phyloP scores from a whole-genome alignment of 2,113 vertebrate genomes.

The Chlorodrepanis virens region DNA sequence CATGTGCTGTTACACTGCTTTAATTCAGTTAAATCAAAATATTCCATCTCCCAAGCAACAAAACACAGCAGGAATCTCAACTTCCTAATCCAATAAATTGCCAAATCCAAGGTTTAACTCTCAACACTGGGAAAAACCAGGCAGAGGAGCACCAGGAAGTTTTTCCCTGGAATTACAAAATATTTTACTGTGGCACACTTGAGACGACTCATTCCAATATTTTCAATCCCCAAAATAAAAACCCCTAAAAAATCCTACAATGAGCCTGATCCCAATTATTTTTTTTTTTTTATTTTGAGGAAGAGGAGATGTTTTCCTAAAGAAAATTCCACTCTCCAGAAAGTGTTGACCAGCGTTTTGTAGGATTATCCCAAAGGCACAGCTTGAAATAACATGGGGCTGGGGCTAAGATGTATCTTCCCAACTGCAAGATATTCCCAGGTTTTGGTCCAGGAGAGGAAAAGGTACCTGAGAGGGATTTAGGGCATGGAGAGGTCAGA shows the following conservation, averaged over 20 bases:
- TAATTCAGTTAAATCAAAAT: background rate
- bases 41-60: background rate
- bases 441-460: fast-evolving
- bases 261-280: background rate
- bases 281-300: background rate
- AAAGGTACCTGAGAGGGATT: background rate
- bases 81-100: background rate
- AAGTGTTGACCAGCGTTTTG: background rate
- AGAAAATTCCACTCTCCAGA: background rate
- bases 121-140: background rate
- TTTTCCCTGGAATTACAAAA: background rate
- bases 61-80: background rate
- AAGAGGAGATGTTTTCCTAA: background rate
- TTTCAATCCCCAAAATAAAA: background rate
- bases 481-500: background rate
- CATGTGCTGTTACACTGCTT: background rate
- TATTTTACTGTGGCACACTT: background rate
- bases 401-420: background rate
- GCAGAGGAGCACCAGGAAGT: background rate
- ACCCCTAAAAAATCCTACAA: background rate
- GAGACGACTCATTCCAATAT: background rate
- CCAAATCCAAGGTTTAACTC: background rate
- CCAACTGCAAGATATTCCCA: background rate
- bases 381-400: background rate
- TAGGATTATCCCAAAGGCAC: background rate